Evolutionary conservation across 2,113 vertebrate genomes (phyloP).

Genomic region (Lophochroa leadbeateri): DNA sequence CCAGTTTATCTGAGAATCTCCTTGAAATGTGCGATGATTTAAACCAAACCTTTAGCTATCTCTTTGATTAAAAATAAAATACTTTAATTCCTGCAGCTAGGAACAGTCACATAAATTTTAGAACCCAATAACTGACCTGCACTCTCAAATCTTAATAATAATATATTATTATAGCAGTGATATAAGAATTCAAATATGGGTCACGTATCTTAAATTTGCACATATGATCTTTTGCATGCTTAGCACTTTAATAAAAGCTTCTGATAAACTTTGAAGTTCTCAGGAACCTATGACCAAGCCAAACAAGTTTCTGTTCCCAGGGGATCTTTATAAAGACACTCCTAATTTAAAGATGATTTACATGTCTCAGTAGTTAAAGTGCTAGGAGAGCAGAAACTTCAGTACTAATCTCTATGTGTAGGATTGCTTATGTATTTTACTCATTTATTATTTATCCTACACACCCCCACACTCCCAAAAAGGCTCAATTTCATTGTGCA

Average conservation of each 20-base stretch:
- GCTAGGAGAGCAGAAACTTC: background rate
- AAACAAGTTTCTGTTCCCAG: constrained; percentile 38
- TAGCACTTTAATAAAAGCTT: background rate
- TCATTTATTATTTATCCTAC: background rate
- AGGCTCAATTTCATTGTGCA: background rate
- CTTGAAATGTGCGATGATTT: background rate
- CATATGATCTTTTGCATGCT: background rate
- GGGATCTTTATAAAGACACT: background rate
- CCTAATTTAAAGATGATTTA: background rate
- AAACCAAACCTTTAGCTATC: background rate
- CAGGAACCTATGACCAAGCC: background rate
- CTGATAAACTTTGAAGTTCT: constrained; percentile 56
- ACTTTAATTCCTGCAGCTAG: background rate
- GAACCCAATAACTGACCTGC: background rate
- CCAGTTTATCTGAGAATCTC: background rate
- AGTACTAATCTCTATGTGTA: background rate
- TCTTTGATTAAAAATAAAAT: background rate
- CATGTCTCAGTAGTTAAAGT: constrained; percentile 2
- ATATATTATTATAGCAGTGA: background rate
- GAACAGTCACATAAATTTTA: background rate
- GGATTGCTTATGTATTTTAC: background rate
- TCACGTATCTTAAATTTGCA: background rate
- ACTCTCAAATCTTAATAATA: background rate
- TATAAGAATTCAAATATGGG: background rate
- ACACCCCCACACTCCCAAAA: background rate